Evolutionary conservation across 2,888 invertebrate species (phyloP).

Genomic region (Diaphora mendica): DNA sequence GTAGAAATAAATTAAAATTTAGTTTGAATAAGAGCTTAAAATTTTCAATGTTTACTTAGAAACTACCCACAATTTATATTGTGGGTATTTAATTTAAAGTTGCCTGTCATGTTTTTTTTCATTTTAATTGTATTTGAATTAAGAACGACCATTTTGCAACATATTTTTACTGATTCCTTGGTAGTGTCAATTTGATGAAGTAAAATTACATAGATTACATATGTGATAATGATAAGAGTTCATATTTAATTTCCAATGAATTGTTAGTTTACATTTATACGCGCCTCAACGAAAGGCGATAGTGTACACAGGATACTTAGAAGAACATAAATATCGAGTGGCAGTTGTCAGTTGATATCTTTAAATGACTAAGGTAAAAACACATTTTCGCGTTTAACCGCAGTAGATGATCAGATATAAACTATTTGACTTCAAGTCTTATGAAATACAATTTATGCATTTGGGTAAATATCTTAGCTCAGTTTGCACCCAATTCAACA

Average conservation of each 20-base stretch:
- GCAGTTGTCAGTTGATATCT: not conserved
- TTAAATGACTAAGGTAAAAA: not conserved
- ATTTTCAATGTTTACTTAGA: too few relatives aligned
- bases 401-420: not conserved
- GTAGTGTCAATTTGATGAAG: too few relatives aligned
- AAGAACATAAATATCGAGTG: not conserved
- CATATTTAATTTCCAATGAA: not conserved
- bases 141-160: too few relatives aligned
- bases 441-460: not conserved
- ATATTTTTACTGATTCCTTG: too few relatives aligned
- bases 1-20: too few relatives aligned
- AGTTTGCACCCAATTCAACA: not conserved
- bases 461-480: not conserved
- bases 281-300: not conserved
- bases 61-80: too few relatives aligned
- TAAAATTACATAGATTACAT: not conserved
- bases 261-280: not conserved
- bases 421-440: not conserved
- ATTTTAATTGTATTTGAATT: too few relatives aligned
- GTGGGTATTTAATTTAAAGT: too few relatives aligned
- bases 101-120: too few relatives aligned
- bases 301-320: not conserved
- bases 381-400: not conserved
- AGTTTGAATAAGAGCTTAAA: too few relatives aligned
- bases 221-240: not conserved